Base-by-base conservation (phyloP, 2,113 vertebrate species). In the Cryptotis parvus region DNA sequence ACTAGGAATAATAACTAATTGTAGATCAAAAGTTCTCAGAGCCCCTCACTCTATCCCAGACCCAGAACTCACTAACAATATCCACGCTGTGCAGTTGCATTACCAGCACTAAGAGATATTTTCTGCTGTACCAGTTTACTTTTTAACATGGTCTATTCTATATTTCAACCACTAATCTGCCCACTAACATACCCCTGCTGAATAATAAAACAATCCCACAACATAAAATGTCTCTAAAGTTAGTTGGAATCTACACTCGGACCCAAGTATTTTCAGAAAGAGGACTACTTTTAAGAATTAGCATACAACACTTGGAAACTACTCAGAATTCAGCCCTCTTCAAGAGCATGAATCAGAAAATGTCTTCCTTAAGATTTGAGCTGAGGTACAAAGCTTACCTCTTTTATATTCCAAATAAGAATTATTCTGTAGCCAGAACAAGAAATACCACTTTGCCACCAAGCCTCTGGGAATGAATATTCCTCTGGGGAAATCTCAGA, bases 301-400 rank as follows among this genome's bases (percentile, higher is more conserved):
- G 35, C 27, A 61, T 26, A 4, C 15, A 27, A 68, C 87, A 14
- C 3, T 35, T 58, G 65, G 35, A n/a, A 45, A 68, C 22, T 24
- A 10, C 4, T 41, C 4, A 65, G 69, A 37, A 45, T 61, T 66
- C 1, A 6, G 78, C 14, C 12, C 6, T 68, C 37, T 39, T 76
- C 0, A 0, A 49, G 26, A 35, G 52, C 83, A 66, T 14, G 80
- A 79, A 14, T 58, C 0, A 0, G 8, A 24, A 1, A 70, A 81
- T 16, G 77, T 31, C 55, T 22, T 0, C 37, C 78, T 37, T 83
- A 82, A 73, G 24, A 41, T 31, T 35, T 78, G 6, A 18, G n/a
- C 41, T 61, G 26, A 89, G 29, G 39, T 43, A 72, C 61, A 85
- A 68, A 39, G 7, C 20, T 83, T 43, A 7, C 27, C 88, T 79